phyloP scores from a whole-genome alignment of 2,113 vertebrate genomes.

The Menura novaehollandiae region DNA sequence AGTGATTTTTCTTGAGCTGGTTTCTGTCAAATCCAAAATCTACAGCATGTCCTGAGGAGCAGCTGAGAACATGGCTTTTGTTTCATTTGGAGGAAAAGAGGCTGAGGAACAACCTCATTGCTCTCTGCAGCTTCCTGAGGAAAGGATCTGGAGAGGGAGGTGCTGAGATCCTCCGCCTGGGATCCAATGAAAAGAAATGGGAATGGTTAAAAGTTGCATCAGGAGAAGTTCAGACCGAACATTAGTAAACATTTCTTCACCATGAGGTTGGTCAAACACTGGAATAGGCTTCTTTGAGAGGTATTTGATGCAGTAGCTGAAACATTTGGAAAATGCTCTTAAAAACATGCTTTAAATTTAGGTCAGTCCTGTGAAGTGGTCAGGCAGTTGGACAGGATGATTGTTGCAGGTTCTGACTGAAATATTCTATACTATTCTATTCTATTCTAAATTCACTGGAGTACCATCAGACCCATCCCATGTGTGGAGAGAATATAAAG shows the following conservation, averaged over 20 bases:
- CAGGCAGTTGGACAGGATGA: neutral
- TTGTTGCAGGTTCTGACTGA: too few relatives aligned
- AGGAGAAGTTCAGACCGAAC: neutral
- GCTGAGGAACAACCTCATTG: fast-evolving
- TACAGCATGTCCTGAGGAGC: neutral
- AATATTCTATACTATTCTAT: neutral
- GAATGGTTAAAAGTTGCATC: neutral
- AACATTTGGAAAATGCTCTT: neutral
- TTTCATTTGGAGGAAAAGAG: neutral
- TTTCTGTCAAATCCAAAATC: neutral
- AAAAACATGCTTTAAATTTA: neutral
- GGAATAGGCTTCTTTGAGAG: neutral
- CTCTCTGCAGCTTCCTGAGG: neutral
- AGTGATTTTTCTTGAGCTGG: neutral
- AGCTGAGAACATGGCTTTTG: neutral
- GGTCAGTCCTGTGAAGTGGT: neutral
- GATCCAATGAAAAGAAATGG: neutral
- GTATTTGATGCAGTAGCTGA: neutral
- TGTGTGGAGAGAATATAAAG: neutral
- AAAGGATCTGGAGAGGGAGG: neutral
- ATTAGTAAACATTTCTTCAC: neutral
- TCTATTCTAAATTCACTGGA: neutral
- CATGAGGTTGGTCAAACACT: neutral
- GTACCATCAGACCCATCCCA: neutral
- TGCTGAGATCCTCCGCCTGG: neutral